Evolutionary conservation across 2,113 vertebrate genomes (phyloP).

Genomic region (Enhydra lutris): DNA sequence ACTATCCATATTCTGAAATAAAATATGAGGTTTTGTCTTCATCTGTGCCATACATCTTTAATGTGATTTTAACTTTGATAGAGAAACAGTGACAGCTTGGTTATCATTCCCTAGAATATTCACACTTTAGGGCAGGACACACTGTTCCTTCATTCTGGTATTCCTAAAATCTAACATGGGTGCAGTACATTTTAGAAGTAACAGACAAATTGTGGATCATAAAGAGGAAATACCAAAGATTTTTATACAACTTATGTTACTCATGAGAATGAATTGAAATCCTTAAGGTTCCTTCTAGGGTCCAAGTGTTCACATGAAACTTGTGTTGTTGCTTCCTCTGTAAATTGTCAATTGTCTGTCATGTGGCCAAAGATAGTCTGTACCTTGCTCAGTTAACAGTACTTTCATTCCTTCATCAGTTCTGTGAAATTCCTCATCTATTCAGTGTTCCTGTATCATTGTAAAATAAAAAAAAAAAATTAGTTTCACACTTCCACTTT

Average conservation of each 20-base stretch:
- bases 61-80: not conserved
- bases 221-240: not conserved
- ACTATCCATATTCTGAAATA: not conserved
- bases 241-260: not conserved
- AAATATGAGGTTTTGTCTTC: not conserved
- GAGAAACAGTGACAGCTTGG: not conserved
- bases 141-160: fast-evolving
- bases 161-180: not conserved
- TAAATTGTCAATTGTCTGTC: too few relatives aligned
- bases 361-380: not conserved
- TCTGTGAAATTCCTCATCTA: not conserved
- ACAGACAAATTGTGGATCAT: not conserved
- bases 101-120: not conserved
- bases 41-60: not conserved
- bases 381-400: fast-evolving
- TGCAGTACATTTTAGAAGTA: not conserved
- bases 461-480: not conserved
- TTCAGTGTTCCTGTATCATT: not conserved
- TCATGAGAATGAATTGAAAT: not conserved
- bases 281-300: not conserved
- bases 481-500: not conserved
- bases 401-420: too few relatives aligned
- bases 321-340: not conserved
- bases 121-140: not conserved
- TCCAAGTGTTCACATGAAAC: not conserved